Conservation (phyloP, 2,888 invertebrate genomes). For the Mechanitis mazaeus region DNA sequence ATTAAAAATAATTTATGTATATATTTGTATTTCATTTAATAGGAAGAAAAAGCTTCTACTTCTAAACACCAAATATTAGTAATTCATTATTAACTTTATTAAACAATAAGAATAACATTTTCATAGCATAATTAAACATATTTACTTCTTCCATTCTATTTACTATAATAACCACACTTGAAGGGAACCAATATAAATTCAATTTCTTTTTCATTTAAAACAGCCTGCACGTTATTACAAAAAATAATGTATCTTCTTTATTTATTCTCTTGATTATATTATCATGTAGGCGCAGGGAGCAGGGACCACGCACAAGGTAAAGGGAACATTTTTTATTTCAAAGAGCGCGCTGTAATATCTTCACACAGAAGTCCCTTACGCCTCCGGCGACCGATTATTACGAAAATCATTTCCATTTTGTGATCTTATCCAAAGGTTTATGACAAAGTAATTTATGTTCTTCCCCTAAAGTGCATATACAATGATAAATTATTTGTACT, state of each 20-base stretch:
- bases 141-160: not conserved
- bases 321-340: conserved; percentile 31
- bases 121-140: too few species aligned
- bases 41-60: too few species aligned
- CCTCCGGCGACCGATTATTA: conserved; percentile 29
- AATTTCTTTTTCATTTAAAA: conserved; percentile 1
- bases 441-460: conserved; percentile 26
- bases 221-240: conserved; percentile 1
- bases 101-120: too few species aligned
- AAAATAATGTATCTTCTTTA: conserved; percentile 7
- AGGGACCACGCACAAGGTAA: conserved; percentile 24
- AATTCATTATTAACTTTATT: too few species aligned
- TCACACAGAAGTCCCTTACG: conserved; percentile 29
- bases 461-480: conserved; percentile 8
- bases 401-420: conserved; percentile 18
- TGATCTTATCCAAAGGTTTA: conserved; percentile 21
- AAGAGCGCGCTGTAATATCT: conserved; percentile 28
- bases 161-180: not conserved
- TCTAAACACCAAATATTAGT: too few species aligned
- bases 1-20: too few species aligned
- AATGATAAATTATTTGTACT: not conserved
- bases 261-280: conserved; percentile 17
- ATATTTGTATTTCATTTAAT: too few species aligned
- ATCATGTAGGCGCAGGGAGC: conserved; percentile 13
- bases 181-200: not conserved